phyloP scores from a whole-genome alignment of 2,113 vertebrate genomes.

The Myotis davidii region DNA sequence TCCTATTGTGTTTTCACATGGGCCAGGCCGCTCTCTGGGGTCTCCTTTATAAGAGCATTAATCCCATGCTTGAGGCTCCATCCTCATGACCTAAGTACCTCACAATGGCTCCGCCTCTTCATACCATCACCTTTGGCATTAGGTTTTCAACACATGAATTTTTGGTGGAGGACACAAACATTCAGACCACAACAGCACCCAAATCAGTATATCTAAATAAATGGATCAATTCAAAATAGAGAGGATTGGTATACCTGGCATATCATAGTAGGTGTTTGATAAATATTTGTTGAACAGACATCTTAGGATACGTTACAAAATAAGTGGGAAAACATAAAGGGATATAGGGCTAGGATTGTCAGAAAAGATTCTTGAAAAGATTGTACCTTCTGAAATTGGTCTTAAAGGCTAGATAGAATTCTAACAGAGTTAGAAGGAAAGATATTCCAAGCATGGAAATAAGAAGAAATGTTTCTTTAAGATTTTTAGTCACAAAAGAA shows the following conservation, averaged over 20 bases:
- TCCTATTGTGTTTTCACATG: background rate
- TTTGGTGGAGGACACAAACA: background rate
- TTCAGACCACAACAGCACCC: background rate
- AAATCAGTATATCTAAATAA: background rate
- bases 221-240: background rate
- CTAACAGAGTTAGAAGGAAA: background rate
- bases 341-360: background rate
- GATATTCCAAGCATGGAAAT: background rate
- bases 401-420: background rate
- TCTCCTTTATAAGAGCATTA: background rate
- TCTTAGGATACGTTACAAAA: background rate
- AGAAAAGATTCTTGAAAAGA: background rate
- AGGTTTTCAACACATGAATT: background rate
- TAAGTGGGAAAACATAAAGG: background rate
- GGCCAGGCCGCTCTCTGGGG: background rate
- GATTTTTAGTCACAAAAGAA: constrained; percentile 13
- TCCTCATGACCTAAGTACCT: background rate
- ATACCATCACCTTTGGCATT: background rate
- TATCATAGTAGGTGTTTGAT: background rate
- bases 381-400: background rate
- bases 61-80: background rate
- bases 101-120: background rate
- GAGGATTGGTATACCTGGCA: background rate
- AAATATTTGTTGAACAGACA: background rate
- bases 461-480: background rate